Percentiles rank a stretch among this genome's conserved stretches.
Conservation (phyloP, 2,797 vertebrate species). For the Lindbergichthys nudifrons region DNA sequence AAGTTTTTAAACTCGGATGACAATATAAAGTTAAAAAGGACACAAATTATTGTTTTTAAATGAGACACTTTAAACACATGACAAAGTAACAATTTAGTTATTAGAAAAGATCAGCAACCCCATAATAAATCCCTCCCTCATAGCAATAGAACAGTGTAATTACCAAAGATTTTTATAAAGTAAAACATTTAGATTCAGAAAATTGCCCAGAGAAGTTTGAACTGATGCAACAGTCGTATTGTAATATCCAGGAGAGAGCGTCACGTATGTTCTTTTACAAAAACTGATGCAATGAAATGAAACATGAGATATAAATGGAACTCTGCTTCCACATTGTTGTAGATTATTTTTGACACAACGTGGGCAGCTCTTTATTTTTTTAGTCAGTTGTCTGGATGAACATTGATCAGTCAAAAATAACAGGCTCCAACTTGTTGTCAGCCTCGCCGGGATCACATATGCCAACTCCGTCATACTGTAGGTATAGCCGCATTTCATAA, state of each 20-base stretch:
- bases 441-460: conserved; percentile 12
- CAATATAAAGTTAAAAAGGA: neutral
- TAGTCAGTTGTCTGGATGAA: no score
- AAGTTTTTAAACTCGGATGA: neutral
- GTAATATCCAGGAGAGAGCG: neutral
- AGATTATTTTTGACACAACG: neutral
- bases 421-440: conserved; percentile 7
- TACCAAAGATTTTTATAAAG: neutral
- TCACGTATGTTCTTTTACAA: neutral
- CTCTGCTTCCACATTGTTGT: neutral
- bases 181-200: neutral
- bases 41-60: neutral
- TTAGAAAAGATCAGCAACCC: neutral
- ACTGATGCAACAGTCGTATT: neutral
- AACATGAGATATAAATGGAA: neutral
- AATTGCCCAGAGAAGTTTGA: neutral
- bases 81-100: neutral
- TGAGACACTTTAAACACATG: neutral
- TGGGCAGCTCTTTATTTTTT: neutral
- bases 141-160: neutral
- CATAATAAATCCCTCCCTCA: neutral
- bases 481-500: no score
- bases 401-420: conserved; percentile 26
- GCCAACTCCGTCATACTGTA: conserved; percentile 7
- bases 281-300: neutral